Percentiles rank a stretch among this genome's conserved stretches.
phyloP scores from a whole-genome alignment of 2,888 invertebrate species.

The Pollenia angustigena region DNA sequence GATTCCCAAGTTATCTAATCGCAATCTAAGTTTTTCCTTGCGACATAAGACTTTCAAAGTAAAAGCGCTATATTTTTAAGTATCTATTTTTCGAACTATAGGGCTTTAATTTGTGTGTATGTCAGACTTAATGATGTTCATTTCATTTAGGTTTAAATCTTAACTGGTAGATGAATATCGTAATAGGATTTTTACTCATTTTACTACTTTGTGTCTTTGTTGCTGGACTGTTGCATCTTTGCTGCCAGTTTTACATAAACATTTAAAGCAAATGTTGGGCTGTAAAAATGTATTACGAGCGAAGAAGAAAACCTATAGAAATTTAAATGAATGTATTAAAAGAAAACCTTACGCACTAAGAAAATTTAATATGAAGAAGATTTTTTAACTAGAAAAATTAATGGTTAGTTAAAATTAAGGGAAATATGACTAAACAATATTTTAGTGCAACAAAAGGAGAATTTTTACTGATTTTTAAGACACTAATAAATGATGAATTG shows the following conservation, averaged over 20 bases:
- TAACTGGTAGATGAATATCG: conserved; percentile 17
- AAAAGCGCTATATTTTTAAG: too few relatives aligned
- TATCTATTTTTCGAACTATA: not conserved
- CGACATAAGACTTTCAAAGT: too few relatives aligned
- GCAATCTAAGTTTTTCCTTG: too few relatives aligned
- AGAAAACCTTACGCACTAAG: conserved; percentile 16
- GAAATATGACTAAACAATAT: not conserved
- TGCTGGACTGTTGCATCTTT: conserved; percentile 10
- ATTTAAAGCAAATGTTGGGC: conserved; percentile 55
- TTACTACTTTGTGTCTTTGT: not conserved
- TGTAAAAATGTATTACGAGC: conserved; percentile 3
- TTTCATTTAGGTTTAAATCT: conserved; percentile 34
- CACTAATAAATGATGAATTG: too few relatives aligned
- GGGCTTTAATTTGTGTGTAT: not conserved
- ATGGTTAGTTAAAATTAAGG: not conserved
- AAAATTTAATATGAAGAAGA: conserved; percentile 6
- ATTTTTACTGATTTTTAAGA: too few relatives aligned
- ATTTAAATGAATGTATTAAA: conserved; percentile 26
- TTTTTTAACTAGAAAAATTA: not conserved
- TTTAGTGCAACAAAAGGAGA: too few relatives aligned
- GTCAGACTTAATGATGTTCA: conserved; percentile 47
- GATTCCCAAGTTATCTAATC: too few relatives aligned
- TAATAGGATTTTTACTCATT: conserved; percentile 26
- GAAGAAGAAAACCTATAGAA: not conserved
- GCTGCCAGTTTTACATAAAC: conserved; percentile 61